Conservation (phyloP, 2,113 vertebrate species). For the Cettia cetti region DNA sequence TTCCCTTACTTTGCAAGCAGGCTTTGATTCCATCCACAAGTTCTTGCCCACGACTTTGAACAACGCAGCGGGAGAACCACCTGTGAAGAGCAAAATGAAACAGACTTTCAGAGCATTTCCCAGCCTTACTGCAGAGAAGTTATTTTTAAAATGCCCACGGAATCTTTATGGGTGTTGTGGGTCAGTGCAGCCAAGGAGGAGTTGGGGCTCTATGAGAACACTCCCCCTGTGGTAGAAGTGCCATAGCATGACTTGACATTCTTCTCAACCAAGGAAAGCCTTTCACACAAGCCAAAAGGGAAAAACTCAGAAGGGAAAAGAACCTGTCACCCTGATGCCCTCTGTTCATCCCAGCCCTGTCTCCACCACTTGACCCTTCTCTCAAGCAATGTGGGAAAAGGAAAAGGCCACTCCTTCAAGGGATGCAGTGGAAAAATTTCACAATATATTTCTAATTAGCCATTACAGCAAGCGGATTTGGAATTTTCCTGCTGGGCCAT, state of each 20-base stretch:
- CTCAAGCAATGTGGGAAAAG: not conserved
- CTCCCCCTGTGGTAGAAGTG: not conserved
- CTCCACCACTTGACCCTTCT: not conserved
- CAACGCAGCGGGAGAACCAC: constrained; percentile 91
- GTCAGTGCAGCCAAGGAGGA: not conserved
- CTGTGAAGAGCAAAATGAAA: constrained; percentile 59
- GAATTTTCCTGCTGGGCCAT: not conserved
- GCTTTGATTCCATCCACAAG: constrained; percentile 90
- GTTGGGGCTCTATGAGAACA: accelerated
- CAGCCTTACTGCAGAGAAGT: not conserved
- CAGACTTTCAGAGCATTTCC: not conserved
- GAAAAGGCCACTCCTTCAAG: not conserved
- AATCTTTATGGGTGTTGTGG: not conserved
- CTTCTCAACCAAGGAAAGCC: not conserved
- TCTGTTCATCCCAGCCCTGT: not conserved
- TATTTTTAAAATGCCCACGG: not conserved
- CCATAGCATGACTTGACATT: accelerated
- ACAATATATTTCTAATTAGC: not conserved
- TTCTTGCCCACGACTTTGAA: constrained; percentile 89
- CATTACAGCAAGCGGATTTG: not conserved
- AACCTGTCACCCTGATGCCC: not conserved
- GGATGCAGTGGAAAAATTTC: not conserved
- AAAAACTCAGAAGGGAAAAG: not conserved
- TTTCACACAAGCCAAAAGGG: not conserved
- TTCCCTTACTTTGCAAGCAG: constrained; percentile 79